Evolutionary conservation across 2,797 vertebrate species (phyloP).

Genomic region (Pangasius larnaudii): DNA sequence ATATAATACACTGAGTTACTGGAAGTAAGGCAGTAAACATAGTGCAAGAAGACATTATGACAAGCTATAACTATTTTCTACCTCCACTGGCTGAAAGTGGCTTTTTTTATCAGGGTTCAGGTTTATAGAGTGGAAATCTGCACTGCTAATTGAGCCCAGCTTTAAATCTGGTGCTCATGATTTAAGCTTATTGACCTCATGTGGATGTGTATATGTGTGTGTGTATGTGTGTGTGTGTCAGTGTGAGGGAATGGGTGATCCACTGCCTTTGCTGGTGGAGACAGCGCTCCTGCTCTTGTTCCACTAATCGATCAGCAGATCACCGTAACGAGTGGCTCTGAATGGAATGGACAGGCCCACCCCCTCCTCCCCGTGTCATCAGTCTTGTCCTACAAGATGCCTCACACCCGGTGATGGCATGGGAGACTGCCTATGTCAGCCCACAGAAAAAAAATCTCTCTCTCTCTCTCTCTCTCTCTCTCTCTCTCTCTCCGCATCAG

Average conservation of each 20-base stretch:
- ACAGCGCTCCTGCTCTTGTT: conserved; percentile 73
- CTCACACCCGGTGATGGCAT: conserved; percentile 80
- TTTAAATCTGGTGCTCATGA: conserved; percentile 50
- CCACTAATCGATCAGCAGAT: conserved; percentile 82
- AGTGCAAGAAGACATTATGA: background rate
- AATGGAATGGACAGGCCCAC: conserved; percentile 69
- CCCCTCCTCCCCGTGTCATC: conserved; percentile 76
- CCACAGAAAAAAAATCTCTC: conserved; percentile 58
- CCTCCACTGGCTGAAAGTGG: conserved; percentile 36
- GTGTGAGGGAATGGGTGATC: conserved; percentile 15
- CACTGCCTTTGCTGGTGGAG: conserved; percentile 57
- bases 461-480: conserved; percentile 29
- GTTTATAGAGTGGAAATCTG: conserved; percentile 53
- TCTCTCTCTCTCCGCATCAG: conserved; percentile 63
- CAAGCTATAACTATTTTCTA: background rate
- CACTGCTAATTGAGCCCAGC: conserved; percentile 51
- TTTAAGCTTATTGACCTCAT: conserved; percentile 55
- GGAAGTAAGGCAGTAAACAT: conserved; percentile 8
- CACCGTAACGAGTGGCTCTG: conserved; percentile 74
- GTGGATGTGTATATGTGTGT: conserved; percentile 35
- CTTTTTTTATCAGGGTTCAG: conserved; percentile 41
- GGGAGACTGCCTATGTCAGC: conserved; percentile 79
- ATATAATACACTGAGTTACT: background rate
- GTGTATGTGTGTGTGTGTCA: conserved; percentile 34
- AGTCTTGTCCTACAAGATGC: conserved; percentile 85